phyloP scores from a whole-genome alignment of 2,113 vertebrate species.

The Gallinago undulata region DNA sequence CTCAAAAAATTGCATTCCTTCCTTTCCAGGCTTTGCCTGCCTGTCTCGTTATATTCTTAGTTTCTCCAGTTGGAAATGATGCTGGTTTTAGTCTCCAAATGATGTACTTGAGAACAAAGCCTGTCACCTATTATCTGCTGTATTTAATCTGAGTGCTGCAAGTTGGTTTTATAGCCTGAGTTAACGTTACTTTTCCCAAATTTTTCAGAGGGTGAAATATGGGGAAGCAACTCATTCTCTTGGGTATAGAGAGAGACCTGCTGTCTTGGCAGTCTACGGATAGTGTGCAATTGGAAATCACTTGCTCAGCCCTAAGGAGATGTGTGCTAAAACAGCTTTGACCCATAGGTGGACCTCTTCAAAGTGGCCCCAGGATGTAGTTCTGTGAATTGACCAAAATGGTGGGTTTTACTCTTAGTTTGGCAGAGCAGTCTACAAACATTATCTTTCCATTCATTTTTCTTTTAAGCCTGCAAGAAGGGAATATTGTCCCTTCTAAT shows the following conservation, averaged over 20 bases:
- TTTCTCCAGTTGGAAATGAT: neutral
- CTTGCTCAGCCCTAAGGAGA: neutral
- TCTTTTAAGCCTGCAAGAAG: neutral
- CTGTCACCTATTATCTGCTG: neutral
- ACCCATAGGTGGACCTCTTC: neutral
- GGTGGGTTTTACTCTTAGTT: neutral
- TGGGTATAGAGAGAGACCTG: neutral
- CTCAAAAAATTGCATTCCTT: neutral
- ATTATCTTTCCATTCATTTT: neutral
- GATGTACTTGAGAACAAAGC: neutral
- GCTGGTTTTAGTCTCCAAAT: conserved; percentile 3
- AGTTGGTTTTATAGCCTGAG: neutral
- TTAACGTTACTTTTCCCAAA: neutral
- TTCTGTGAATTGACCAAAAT: neutral
- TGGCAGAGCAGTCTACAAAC: neutral
- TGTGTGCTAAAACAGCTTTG: neutral
- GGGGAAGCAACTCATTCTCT: neutral
- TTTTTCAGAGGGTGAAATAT: neutral
- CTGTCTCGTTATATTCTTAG: neutral
- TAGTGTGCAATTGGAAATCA: accelerated
- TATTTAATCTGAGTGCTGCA: neutral
- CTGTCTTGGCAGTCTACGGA: neutral
- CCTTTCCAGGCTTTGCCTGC: neutral
- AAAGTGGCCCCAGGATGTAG: neutral
- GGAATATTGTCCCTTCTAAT: neutral